Evolutionary conservation across 2,113 vertebrate species (phyloP).

Genomic region (Peromyscus polionotus): DNA sequence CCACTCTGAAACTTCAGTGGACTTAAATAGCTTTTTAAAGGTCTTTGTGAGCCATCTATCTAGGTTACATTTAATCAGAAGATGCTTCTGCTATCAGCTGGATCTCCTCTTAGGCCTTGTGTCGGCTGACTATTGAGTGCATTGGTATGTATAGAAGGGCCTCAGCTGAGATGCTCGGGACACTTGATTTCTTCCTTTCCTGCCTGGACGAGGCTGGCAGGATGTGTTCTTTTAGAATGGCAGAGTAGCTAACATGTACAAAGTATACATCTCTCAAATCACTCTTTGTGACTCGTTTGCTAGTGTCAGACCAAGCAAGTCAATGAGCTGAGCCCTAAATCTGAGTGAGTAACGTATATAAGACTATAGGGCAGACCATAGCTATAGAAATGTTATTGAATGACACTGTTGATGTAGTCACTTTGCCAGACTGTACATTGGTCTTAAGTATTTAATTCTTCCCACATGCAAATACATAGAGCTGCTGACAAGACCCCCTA

Average conservation of each 20-base stretch:
- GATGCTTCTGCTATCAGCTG: not conserved
- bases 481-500: not conserved
- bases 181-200: not conserved
- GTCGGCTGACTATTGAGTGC: not conserved
- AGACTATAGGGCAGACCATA: not conserved
- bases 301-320: not conserved
- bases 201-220: not conserved
- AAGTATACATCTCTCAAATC: not conserved
- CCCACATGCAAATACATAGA: not conserved
- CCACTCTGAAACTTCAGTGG: not conserved
- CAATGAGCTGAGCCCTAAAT: not conserved
- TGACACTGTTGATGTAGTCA: not conserved
- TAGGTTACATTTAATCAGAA: constrained; percentile 15
- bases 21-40: not conserved
- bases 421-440: not conserved
- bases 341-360: not conserved
- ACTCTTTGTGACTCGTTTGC: not conserved
- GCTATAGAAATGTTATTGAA: not conserved
- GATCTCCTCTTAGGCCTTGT: not conserved
- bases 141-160: not conserved
- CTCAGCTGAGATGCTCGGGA: not conserved
- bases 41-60: not conserved
- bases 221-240: not conserved
- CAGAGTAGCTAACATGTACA: not conserved
- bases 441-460: constrained; percentile 41